These are phyloP conservation scores for Drosophila simulans DNA, from an alignment of 1,140 invertebrate species.

Conservation along the genomic window DNA sequence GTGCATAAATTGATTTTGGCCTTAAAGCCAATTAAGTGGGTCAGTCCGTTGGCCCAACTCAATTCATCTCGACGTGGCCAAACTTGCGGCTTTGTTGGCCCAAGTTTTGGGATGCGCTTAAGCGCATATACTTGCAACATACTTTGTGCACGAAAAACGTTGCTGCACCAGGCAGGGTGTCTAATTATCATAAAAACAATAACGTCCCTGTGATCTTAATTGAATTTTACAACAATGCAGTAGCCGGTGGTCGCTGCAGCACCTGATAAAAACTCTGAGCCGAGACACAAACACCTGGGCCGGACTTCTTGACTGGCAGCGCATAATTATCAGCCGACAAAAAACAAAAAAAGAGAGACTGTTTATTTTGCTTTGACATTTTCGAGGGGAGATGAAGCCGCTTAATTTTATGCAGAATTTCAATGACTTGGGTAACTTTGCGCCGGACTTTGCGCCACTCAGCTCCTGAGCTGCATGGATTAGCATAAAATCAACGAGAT, in stretches of 20 bases:
- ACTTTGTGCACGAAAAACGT: conserved; percentile 10
- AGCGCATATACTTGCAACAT: conserved; percentile 22
- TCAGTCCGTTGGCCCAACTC: conserved; percentile 9
- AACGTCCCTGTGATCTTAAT: conserved; percentile 57
- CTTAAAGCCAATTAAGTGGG: conserved; percentile 67
- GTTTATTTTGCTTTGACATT: conserved; percentile 78
- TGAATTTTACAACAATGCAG: conserved; percentile 69
- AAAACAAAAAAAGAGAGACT: conserved; percentile 28
- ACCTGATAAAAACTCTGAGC: conserved; percentile 57
- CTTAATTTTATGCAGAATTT: conserved; percentile 77
- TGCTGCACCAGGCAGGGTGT: not conserved
- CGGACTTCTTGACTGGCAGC: conserved; percentile 32
- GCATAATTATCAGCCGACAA: conserved; percentile 62
- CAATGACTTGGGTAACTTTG: conserved; percentile 48
- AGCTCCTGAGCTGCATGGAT: conserved; percentile 70
- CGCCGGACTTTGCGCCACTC: conserved; percentile 48
- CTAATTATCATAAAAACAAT: conserved; percentile 82
- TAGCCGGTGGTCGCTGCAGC: conserved; percentile 18
- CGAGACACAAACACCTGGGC: conserved; percentile 33
- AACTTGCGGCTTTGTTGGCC: conserved; percentile 47
- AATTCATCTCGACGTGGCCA: conserved; percentile 23
- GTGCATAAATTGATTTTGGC: conserved; percentile 66
- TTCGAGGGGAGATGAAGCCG: conserved; percentile 26
- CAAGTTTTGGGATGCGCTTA: conserved; percentile 33
- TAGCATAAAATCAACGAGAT: conserved; percentile 73